Percentiles rank a stretch among this genome's conserved stretches.
These are phyloP conservation scores for Dicycla oo DNA, from an alignment of 2,888 invertebrate species.

Conservation along the genomic window DNA sequence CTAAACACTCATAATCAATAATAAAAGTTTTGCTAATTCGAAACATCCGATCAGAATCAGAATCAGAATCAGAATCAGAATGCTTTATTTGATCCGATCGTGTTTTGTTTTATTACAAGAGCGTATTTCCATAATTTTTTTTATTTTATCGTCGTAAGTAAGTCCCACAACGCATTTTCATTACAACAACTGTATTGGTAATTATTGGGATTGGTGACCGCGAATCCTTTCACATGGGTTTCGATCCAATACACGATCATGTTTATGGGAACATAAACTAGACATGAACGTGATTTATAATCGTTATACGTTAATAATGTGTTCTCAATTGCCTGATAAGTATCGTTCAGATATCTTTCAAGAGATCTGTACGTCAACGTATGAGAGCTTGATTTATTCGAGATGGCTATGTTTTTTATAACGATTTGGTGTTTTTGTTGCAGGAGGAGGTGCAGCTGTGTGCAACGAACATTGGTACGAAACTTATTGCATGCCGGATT, in stretches of 20 bases:
- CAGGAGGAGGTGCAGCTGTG: constrained; percentile 84
- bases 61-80: too few relatives aligned
- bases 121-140: background rate
- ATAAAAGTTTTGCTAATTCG: background rate
- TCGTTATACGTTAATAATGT: too few relatives aligned
- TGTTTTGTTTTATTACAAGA: background rate
- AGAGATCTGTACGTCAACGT: background rate
- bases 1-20: too few relatives aligned
- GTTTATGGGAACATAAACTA: background rate
- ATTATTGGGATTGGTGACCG: too few relatives aligned
- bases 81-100: too few relatives aligned
- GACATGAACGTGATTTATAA: background rate
- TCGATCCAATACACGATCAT: too few relatives aligned
- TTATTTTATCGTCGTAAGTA: background rate
- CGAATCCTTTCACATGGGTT: background rate
- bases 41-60: background rate
- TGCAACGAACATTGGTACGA: constrained; percentile 86
- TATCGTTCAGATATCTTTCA: background rate
- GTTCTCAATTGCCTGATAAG: too few relatives aligned
- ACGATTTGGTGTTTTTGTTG: constrained; percentile 46
- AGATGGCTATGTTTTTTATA: background rate
- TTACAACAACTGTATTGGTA: background rate
- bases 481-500: constrained; percentile 86
- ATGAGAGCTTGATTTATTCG: background rate
- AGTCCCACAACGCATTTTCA: background rate